phyloP scores from a whole-genome alignment of 2,113 vertebrate species.

The Otis tarda region DNA sequence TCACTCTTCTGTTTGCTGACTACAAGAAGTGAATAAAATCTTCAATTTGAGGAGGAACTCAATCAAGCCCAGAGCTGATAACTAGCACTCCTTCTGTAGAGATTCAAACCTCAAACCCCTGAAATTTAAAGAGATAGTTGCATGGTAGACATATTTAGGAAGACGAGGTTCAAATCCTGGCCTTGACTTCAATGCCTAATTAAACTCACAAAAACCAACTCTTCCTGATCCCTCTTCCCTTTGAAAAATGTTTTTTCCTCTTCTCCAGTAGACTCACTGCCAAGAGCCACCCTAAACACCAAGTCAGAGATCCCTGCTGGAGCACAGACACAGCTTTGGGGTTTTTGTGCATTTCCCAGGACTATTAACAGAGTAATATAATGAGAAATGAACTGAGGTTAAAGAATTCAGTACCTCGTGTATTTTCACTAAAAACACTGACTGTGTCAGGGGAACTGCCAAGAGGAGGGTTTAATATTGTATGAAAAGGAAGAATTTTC shows the following conservation, averaged over 20 bases:
- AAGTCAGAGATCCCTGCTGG: neutral
- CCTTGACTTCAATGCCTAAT: neutral
- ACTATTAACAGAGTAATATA: slow-evolving; percentile 44
- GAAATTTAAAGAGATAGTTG: neutral
- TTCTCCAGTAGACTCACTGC: neutral
- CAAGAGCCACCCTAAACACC: neutral
- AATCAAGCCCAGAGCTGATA: neutral
- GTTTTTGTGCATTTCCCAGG: slow-evolving; percentile 20
- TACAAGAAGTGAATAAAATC: neutral
- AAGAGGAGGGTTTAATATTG: slow-evolving; percentile 50
- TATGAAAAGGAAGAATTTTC: slow-evolving; percentile 61
- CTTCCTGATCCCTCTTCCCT: neutral
- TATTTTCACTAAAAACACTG: slow-evolving; percentile 60
- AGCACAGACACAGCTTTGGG: neutral
- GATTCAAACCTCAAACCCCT: neutral
- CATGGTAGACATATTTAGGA: neutral
- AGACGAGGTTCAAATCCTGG: neutral
- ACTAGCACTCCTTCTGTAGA: neutral
- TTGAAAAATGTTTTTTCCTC: neutral
- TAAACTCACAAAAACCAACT: neutral
- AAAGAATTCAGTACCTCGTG: slow-evolving; percentile 48
- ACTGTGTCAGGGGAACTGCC: slow-evolving; percentile 28
- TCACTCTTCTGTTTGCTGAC: neutral
- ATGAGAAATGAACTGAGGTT: slow-evolving; percentile 58
- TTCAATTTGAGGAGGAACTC: neutral